Evolutionary conservation across 2,888 invertebrate genomes (phyloP), one percentile per base, ranked within the genome.

Genomic region (Amitus sp.): DNA sequence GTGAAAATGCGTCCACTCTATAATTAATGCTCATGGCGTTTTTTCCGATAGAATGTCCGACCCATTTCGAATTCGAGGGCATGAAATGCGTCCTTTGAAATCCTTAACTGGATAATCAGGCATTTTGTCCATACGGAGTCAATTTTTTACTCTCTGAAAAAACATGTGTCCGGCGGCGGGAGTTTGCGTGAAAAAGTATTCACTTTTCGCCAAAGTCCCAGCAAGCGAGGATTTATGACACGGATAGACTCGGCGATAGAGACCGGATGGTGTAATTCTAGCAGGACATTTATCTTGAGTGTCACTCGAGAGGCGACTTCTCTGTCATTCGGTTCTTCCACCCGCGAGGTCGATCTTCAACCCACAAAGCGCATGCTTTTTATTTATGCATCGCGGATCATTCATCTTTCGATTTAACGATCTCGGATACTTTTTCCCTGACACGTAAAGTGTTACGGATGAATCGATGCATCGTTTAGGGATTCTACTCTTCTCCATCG

Each of bases 211-310:
- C 28, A 30, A 28, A 46, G 23, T 37, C 20, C 4, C 18, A 17
- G 17, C 28, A 15, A 6, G 9, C 20, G 47, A 57, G 33, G 42
- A 56, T 62, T 53, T 53, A 62, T 62, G 30, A 42, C 18, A 19
- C 20, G 37, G 23, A 23, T 23, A 28, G 37, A 49, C 49, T 28
- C 17, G 17, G 45, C 47, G 56, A 56, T 60, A 45, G 53, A 59
- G 46, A 45, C 52, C 28, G 17, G 18, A 39, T 33, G 46, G 57
- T 62, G 61, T 55, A 67, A 71, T 67, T 55, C 65, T 55, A 61
- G 47, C 46, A 65, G 68, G 60, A 73, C 75, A 78, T 78, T 78
- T 75, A 76, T 78, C 77, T 78, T 72, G 69, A 74, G 71, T 73
- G 76, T 73, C 75, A 73, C 67, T 70, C 60, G 60, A 63, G 15